These are phyloP conservation scores for Porites australiensis DNA, from an alignment of 64 coral and sea anemone species.

Conservation along the genomic window DNA sequence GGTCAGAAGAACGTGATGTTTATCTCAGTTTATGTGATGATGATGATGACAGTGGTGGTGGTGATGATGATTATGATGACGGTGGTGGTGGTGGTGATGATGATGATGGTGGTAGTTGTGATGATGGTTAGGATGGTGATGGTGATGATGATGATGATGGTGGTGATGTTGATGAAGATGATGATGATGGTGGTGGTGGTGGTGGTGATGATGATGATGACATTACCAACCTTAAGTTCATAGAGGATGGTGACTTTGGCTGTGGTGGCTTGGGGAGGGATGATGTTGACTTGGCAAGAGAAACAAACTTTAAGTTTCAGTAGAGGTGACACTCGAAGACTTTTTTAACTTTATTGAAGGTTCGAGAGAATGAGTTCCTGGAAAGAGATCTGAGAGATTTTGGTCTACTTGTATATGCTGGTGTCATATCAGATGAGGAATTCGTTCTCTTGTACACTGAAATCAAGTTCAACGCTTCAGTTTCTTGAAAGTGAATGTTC, in stretches of 20 bases:
- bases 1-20: background rate
- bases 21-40: background rate
- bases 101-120: background rate
- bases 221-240: background rate
- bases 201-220: background rate
- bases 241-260: background rate
- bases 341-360: too few relatives aligned
- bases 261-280: background rate
- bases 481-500: too few relatives aligned
- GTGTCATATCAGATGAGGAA: too few relatives aligned
- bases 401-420: too few relatives aligned
- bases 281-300: background rate
- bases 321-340: too few relatives aligned
- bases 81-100: background rate
- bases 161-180: background rate
- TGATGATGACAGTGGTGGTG: background rate
- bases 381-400: too few relatives aligned
- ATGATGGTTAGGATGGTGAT: background rate
- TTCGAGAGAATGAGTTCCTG: too few relatives aligned
- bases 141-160: background rate
- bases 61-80: background rate
- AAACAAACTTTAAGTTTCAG: too few relatives aligned
- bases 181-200: background rate
- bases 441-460: too few relatives aligned
- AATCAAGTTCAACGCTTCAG: too few relatives aligned